phyloP scores from a whole-genome alignment of 2,113 vertebrate species.

The Gymnogyps californianus region DNA sequence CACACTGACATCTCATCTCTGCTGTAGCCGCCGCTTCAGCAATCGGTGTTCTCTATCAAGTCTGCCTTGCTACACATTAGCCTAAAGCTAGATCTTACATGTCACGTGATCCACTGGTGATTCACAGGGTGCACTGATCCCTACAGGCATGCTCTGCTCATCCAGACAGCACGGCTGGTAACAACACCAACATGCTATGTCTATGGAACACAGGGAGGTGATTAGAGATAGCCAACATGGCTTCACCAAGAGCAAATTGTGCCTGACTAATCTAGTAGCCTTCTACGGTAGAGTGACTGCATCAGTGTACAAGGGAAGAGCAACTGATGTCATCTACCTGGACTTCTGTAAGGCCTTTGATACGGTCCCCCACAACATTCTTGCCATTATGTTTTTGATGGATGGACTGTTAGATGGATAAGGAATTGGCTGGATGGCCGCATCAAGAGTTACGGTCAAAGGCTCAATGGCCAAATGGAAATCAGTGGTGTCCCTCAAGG shows the following conservation, averaged over 20 bases:
- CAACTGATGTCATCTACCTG: not conserved
- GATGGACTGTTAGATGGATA: not conserved
- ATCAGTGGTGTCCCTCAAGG: not conserved
- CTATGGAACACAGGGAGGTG: not conserved
- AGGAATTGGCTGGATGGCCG: not conserved
- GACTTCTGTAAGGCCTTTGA: not conserved
- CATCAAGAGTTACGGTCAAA: not conserved
- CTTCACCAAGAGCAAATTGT: not conserved
- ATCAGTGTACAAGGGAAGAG: not conserved
- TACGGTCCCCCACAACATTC: not conserved
- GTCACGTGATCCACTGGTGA: not conserved
- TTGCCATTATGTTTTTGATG: not conserved
- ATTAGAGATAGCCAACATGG: not conserved
- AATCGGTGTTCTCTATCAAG: not conserved
- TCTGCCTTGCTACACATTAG: not conserved
- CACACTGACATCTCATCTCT: not conserved
- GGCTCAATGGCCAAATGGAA: not conserved
- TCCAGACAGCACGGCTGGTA: not conserved
- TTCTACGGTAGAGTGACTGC: not conserved
- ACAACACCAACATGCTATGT: not conserved
- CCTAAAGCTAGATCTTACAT: not conserved
- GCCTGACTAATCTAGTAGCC: not conserved
- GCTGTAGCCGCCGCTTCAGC: not conserved
- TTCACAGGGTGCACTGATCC: not conserved
- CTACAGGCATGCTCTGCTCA: not conserved